Evolutionary conservation across 1,140 invertebrate genomes (phyloP), one percentile per base, ranked within the genome.

Genomic region (Trachelipus rathkii): DNA sequence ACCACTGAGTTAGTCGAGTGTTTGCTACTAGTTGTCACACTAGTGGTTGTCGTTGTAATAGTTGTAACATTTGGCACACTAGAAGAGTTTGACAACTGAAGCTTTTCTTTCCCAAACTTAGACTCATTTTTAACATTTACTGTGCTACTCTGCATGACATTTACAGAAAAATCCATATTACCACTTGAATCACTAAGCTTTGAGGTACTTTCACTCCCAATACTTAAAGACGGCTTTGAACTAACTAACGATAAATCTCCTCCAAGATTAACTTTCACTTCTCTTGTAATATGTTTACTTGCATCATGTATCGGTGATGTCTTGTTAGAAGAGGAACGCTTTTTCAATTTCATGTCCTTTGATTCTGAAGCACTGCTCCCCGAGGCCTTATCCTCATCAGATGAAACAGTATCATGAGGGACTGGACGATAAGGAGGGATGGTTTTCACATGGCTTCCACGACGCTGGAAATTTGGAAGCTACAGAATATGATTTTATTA

Each of bases 371-470:
- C 15, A 44, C 33, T 33, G 33, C 33, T 33, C 33, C 69, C 76
- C 44, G 76, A 24, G 2, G 71, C 66, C 53, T 78, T 78, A 53
- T 78, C 77, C 21, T 78, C 77, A 33, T 78, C 77, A 11, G 77
- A 78, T 50, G 50, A 71, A 23, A 71, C 77, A 44, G 75, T 69
- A 60, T 77, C 75, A 46, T 71, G 67, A 21, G 78, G 77, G 68
- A 79, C 77, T 53, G 80, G 77, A 60, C 80, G 80, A 73, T 79
- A 79, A 46, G 77, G 80, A 74, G 77, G 77, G 68, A 79, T 79
- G n/a, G 79, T 81, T 74, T 81, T 81, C 45, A 81, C 79, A 60
- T 81, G 77, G 66, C 77, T 81, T 75, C 79, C 79, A 77, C 77
- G 77, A 24, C 77, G 77, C 75, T 78, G 77, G 23, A 60, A 19